Evolutionary conservation across 2,113 vertebrate species (phyloP), one percentile per base, ranked within the genome.

Genomic region (Pao palembangensis): DNA sequence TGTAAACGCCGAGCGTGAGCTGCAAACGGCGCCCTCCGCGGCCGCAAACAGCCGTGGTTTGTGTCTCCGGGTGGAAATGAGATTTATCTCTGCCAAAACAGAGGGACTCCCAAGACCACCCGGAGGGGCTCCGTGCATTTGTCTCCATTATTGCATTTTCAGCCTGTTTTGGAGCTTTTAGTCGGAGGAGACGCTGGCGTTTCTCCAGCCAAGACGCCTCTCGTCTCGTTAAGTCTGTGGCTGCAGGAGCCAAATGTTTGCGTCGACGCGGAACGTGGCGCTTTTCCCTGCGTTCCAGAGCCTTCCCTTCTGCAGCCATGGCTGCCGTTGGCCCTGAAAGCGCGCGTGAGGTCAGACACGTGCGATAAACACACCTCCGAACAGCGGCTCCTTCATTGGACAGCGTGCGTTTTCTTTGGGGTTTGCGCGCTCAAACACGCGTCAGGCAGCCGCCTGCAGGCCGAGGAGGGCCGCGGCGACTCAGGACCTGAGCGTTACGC

Each of bases 1-100:
- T 14, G 28, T 20, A 6, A 67, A 64, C 63, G 59, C 28, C 44
- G 14, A 67, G 55, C 13, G 57, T 8, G 65, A 65, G 28, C 48
- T 79, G 54, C 55, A 61, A 64, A 69, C 71, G 38, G 61, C 47
- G 59, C 60, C 19, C 61, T 72, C 73, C 66, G 74, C 77, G 79
- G 81, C 60, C 63, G 48, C 59, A 49, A 61, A 18, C 61, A 16
- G 48, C 60, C 21, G 53, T 48, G 64, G 69, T 75, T 73, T 71
- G 61, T 68, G 78, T 78, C 61, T 69, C 57, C 58, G 8, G 19
- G 25, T 58, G 41, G 18, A 44, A 10, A 15, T 8, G 8, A 42
- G 44, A 73, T 64, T 48, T 68, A 46, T 74, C 55, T 38, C 28
- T 28, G 16, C 51, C 8, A n/a, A 16, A 53, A 8, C 38, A 53